Evolutionary conservation across 2,113 vertebrate species (phyloP).

Genomic region (Corythoichthys haematopterus): DNA sequence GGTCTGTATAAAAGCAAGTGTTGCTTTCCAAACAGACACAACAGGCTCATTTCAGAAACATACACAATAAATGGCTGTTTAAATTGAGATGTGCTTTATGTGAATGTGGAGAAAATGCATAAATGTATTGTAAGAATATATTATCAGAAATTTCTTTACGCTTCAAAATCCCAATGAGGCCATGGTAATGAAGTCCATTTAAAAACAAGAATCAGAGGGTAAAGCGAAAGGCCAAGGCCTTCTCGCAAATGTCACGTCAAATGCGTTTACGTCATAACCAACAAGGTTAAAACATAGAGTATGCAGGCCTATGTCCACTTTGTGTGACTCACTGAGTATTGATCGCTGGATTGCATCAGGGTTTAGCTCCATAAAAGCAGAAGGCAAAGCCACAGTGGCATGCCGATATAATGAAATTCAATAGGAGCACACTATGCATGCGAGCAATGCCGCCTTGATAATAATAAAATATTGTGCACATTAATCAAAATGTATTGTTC

Average conservation of each 20-base stretch:
- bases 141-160: too few relatives aligned
- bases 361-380: constrained; percentile 9
- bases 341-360: constrained; percentile 26
- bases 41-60: too few relatives aligned
- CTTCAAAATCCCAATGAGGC: background rate
- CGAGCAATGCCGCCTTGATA: background rate
- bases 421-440: background rate
- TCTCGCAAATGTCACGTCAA: background rate
- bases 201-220: background rate
- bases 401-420: constrained; percentile 1
- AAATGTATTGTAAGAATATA: too few relatives aligned
- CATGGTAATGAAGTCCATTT: background rate
- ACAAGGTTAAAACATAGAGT: constrained; percentile 8
- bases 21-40: too few relatives aligned
- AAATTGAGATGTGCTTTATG: too few relatives aligned
- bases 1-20: too few relatives aligned
- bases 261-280: constrained; percentile 19
- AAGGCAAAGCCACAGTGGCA: constrained; percentile 1
- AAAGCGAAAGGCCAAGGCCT: background rate
- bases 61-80: too few relatives aligned
- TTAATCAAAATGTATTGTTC: constrained; percentile 13
- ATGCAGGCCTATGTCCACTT: constrained; percentile 18
- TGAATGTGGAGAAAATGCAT: too few relatives aligned
- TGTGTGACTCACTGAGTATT: constrained; percentile 9
- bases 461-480: background rate